These are phyloP conservation scores for Prunella fulvescens DNA, from an alignment of 2,113 vertebrate species.

Conservation along the genomic window DNA sequence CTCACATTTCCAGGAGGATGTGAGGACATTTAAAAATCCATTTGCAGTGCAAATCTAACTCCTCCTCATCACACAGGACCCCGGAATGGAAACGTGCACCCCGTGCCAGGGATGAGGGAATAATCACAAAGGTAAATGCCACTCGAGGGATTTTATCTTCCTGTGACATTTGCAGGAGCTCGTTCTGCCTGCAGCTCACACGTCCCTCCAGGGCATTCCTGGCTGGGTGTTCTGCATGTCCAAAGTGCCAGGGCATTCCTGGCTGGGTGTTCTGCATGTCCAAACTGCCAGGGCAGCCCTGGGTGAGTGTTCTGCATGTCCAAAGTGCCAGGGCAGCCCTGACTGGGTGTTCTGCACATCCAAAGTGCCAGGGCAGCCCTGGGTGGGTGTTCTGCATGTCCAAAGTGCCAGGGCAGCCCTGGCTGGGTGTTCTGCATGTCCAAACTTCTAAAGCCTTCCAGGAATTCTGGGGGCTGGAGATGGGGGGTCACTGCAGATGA, in stretches of 20 bases:
- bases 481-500: fast-evolving
- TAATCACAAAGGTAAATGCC: slow-evolving; percentile 37
- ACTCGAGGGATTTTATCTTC: neutral
- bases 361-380: neutral
- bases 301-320: fast-evolving
- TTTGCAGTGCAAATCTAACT: neutral
- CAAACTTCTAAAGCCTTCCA: neutral
- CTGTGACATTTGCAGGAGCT: neutral
- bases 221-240: fast-evolving
- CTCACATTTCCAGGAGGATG: fast-evolving
- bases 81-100: neutral
- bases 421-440: fast-evolving
- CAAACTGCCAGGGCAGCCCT: neutral
- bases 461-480: fast-evolving
- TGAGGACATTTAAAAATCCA: neutral
- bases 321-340: neutral
- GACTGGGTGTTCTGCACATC: fast-evolving
- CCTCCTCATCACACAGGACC: fast-evolving
- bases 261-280: fast-evolving
- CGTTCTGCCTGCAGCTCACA: neutral
- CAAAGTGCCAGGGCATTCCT: neutral
- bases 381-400: fast-evolving
- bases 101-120: neutral
- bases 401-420: neutral
- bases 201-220: fast-evolving